Conservation (phyloP, 2,888 invertebrate genomes). For the Epinotia ramella region DNA sequence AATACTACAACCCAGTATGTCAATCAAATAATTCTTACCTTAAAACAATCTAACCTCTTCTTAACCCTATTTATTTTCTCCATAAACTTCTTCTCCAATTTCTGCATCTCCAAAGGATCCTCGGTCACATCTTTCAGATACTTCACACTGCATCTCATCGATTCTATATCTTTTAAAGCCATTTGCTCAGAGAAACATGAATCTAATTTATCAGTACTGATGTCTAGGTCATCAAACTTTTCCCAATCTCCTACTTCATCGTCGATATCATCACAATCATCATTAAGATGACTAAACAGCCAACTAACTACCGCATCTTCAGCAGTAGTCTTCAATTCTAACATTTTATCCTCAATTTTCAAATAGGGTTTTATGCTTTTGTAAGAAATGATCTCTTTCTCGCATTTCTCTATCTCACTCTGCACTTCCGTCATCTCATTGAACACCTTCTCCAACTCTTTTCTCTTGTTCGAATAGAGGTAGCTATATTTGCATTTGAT, state of each 20-base stretch:
- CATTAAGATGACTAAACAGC: constrained; percentile 66
- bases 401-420: constrained; percentile 74
- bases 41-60: constrained; percentile 68
- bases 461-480: constrained; percentile 66
- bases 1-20: neutral
- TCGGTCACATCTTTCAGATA: constrained; percentile 67
- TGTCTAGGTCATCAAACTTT: constrained; percentile 55
- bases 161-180: constrained; percentile 70
- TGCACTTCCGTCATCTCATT: constrained; percentile 72
- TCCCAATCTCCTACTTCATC: constrained; percentile 62
- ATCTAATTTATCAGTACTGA: constrained; percentile 58
- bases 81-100: constrained; percentile 65
- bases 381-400: constrained; percentile 68
- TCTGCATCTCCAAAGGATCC: constrained; percentile 59
- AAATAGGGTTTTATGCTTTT: constrained; percentile 64
- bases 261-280: constrained; percentile 45
- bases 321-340: constrained; percentile 59
- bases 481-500: constrained; percentile 72
- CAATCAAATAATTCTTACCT: constrained; percentile 57
- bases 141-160: constrained; percentile 68
- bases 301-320: constrained; percentile 71
- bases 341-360: constrained; percentile 57
- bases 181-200: constrained; percentile 75
- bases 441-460: constrained; percentile 66
- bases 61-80: constrained; percentile 61